Base-by-base conservation (phyloP, 2,797 vertebrate genomes). In the Podargus strigoides region DNA sequence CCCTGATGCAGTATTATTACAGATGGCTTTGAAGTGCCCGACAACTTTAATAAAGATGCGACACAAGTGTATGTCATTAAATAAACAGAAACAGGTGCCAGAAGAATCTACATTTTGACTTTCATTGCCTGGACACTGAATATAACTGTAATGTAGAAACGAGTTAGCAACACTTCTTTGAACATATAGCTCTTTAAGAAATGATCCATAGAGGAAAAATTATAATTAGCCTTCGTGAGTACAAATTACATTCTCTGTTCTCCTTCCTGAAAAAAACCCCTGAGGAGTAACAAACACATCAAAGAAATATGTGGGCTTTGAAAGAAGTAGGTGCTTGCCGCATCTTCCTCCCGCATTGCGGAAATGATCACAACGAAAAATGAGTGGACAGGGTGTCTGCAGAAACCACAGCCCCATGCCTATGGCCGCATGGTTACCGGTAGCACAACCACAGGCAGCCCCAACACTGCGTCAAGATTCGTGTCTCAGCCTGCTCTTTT, bases 281-380 rank as follows among this genome's bases (percentile, higher is more conserved):
- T 28, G 59, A 91, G 91, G 91, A 95, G 27, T 64, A 91, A 94
- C 46, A 74, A 94, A 94, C 81, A 70, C 78, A 96, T 94, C 91
- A 94, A 96, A 96, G 81, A 88, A 83, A 81, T 21, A 28, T 0
- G 11, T 20, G 41, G 56, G 83, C 72, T 96, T 83, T 91, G 79
- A 94, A 90, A 89, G 86, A 86, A 73, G 79, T 46, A 91, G 67
- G 82, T 64, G 91, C 70, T 59, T 95, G 95, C 87, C 32, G 85
- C 91, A 93, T 84, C 87, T 70, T 92, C 87, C 69, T 90, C 93
- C 94, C 21, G 89, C 90, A 95, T 76, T 97, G 95, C 85, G 53
- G 90, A 93, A 94, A 85, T 3, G 44, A 58, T 49, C 60, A 3
- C 1, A 2, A 55, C 5, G 14, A 53, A n/a, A 23, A 46, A 20